Evolutionary conservation across 2,888 invertebrate species (phyloP), one percentile per base, ranked within the genome.

Genomic region (Euspilapteryx auroguttella): DNA sequence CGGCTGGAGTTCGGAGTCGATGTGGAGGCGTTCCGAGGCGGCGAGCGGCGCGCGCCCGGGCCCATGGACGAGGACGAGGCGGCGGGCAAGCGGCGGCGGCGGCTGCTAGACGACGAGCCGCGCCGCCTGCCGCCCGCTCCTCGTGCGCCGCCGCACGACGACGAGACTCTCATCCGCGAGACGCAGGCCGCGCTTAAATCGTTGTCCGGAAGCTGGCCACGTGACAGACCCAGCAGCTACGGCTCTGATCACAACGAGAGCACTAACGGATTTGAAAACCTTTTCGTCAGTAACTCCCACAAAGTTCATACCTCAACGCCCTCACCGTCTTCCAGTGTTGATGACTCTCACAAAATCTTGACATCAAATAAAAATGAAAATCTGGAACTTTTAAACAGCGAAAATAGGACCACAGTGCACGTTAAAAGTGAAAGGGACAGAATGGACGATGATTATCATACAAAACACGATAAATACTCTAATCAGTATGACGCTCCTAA

Each of bases 121-220:
- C 53, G 55, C 40, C 40, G 62, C 43, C 37, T 56, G 39, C 37
- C 47, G 9, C 53, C 50, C 10, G 48, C 47, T 28, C 57, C 58
- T 37, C 62, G 71, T 31, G 66, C 71, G 2, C 71, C 62, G 22
- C 54, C 58, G 23, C 85, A 85, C 42, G 89, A 89, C 42, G 88
- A 91, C 48, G 93, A 93, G 54, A 86, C 85, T 0, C 78, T 91
- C 30, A 89, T 94, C 36, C 79, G 89, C 28, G 93, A 94, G 57
- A 92, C 94, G 2, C 92, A 93, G 54, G 89, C 89, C 2, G 92
- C 92, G 0, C 59, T 94, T 15, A 89, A 89, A 55, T 88, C 88
- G 40, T 66, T 94, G n/a, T 90, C 92, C 0, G 90, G 89, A 10
- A 89, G 86, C 53, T 91, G 91, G 87, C 83, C 86, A 4, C 55